Evolutionary conservation across 2,797 vertebrate genomes (phyloP).

Genomic region (Notolepis coatsorum): DNA sequence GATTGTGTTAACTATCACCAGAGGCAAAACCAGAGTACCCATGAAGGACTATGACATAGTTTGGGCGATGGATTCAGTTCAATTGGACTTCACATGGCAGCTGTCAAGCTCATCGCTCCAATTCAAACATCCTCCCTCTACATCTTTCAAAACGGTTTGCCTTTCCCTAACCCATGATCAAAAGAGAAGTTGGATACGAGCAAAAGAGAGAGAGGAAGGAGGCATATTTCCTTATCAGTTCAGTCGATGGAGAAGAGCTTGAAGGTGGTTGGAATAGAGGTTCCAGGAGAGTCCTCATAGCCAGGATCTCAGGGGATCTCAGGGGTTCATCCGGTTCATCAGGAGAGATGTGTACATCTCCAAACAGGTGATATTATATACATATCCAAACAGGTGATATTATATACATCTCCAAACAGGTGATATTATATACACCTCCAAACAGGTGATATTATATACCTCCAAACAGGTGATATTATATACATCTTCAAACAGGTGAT

Average conservation of each 20-base stretch:
- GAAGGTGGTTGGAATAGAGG: not conserved
- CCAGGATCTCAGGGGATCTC: conserved; percentile 49
- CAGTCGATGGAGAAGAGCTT: conserved; percentile 22
- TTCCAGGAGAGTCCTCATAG: conserved; percentile 22
- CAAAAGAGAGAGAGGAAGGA: conserved; percentile 6
- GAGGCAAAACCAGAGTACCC: conserved; percentile 16
- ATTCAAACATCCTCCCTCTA: conserved; percentile 45
- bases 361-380: too few relatives aligned
- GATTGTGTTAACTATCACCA: too few relatives aligned
- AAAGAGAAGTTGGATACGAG: conserved; percentile 32
- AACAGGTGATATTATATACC: too few relatives aligned
- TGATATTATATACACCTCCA: too few relatives aligned
- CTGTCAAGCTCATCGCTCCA: conserved; percentile 34
- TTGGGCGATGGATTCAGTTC: conserved; percentile 13
- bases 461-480: too few relatives aligned
- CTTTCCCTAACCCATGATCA: conserved; percentile 26
- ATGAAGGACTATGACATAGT: conserved; percentile 8
- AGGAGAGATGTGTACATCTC: too few relatives aligned
- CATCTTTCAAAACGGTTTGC: conserved; percentile 26
- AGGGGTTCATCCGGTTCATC: conserved; percentile 17
- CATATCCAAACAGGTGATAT: too few relatives aligned
- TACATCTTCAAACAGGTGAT: too few relatives aligned
- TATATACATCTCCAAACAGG: too few relatives aligned
- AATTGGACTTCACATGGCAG: conserved; percentile 11
- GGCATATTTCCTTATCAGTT: conserved; percentile 26